phyloP scores from a whole-genome alignment of 2,888 invertebrate species.

The Saturnia pavonia region DNA sequence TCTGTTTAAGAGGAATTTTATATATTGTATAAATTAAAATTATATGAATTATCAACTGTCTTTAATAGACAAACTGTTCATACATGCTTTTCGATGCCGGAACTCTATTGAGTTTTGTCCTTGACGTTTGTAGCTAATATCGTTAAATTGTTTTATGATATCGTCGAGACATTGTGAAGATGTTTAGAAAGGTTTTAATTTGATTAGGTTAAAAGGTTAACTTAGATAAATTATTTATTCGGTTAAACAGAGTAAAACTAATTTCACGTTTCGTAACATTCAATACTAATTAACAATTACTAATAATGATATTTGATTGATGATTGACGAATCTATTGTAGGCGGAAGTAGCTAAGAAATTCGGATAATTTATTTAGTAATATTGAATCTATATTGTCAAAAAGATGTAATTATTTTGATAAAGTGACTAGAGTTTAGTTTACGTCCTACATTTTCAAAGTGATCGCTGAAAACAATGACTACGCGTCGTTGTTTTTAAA shows the following conservation, averaged over 20 bases:
- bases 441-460: too few relatives aligned
- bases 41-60: not conserved
- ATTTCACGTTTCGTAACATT: not conserved
- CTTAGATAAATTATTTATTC: not conserved
- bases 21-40: not conserved
- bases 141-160: not conserved
- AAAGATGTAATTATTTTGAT: too few relatives aligned
- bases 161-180: not conserved
- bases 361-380: too few relatives aligned
- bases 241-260: not conserved
- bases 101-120: not conserved
- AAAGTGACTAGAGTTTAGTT: too few relatives aligned
- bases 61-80: not conserved
- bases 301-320: not conserved
- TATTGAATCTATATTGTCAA: too few relatives aligned
- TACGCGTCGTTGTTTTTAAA: not conserved
- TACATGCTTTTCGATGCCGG: not conserved
- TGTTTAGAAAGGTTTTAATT: not conserved
- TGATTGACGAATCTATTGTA: too few relatives aligned
- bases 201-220: not conserved
- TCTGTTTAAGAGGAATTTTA: slow-evolving; percentile 3
- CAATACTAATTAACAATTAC: not conserved
- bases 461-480: not conserved
- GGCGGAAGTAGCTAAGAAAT: too few relatives aligned
- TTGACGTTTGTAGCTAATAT: not conserved